Base-by-base conservation (phyloP, 92 coral and sea anemone genomes). In the Phymanthus crucifer region DNA sequence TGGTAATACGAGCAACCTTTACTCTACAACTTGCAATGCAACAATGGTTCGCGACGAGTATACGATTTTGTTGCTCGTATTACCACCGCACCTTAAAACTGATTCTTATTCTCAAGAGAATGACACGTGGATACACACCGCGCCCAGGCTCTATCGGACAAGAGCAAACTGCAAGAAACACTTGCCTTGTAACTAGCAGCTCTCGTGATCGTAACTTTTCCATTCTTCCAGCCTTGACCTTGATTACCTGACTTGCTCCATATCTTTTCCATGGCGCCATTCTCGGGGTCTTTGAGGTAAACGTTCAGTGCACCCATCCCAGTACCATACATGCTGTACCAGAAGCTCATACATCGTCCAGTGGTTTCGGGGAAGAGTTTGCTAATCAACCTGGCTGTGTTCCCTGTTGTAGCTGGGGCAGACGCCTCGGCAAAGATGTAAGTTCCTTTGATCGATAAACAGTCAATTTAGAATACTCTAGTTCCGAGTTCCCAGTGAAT, bases 161-260 rank as follows among this genome's bases (percentile, higher is more conserved):
- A n/a, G n/a, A n/a, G n/a, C n/a, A 54, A 9, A 0, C 17, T 2
- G 26, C 29, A 4, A 12, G 18, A 38, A 50, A 21, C 23, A 57
- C 23, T 9, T 43, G 86, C 93, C 84, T 72, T 69, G 72, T 85
- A 89, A 14, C 35, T 76, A 5, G 54, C 58, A 16, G 40, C 7
- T 43, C 84, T 85, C 38, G 8, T 37, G 5, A 93, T 76, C 47
- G 83, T 83, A 19, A 87, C 75, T 50, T 70, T 72, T 11, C 57
- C 88, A 57, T 87, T 83, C 27, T 66, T 85, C 98, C 98, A 93
- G 17, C 56, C 37, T n/a, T 88, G 61, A 32, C 94, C 93, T 46
- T 91, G 98, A 47, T 93, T 93, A 40, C 98, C 98, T 29, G 83
- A 76, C 68, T 36, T 46, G 46, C 76, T 71, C 92, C 94, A 93